Percentiles rank a stretch among this genome's conserved stretches.
Conservation (phyloP, 2,113 vertebrate genomes). For the Chaetodon auriga region DNA sequence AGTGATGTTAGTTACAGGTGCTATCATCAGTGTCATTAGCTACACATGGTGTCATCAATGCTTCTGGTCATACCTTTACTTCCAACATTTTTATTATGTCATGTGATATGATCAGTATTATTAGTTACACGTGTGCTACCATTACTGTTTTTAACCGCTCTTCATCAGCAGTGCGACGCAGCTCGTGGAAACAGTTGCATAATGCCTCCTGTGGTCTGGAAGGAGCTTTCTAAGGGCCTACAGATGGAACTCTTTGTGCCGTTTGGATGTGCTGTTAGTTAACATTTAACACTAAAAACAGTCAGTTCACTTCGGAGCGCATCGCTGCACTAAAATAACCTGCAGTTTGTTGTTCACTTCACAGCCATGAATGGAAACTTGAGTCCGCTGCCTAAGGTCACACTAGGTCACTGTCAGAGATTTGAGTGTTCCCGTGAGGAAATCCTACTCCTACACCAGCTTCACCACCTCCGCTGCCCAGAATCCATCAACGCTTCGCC, state of each 20-base stretch:
- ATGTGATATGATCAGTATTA: too few species aligned
- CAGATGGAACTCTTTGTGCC: too few species aligned
- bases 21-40: too few species aligned
- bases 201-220: too few species aligned
- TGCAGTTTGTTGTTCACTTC: slow-evolving; percentile 20
- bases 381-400: neutral
- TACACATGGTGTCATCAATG: too few species aligned
- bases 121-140: too few species aligned
- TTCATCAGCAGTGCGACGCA: neutral
- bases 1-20: too few species aligned
- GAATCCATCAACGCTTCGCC: neutral
- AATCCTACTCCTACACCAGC: slow-evolving; percentile 12
- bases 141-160: too few species aligned
- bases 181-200: neutral
- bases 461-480: neutral
- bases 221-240: too few species aligned
- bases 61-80: too few species aligned
- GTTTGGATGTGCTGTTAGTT: too few species aligned
- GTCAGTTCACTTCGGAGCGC: neutral
- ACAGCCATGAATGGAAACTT: neutral
- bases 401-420: neutral
- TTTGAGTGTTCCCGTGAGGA: slow-evolving; percentile 5
- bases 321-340: neutral
- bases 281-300: neutral
- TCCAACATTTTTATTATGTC: too few species aligned